Conservation (phyloP, 2,113 vertebrate genomes). For the Pycnonotus jocosus region DNA sequence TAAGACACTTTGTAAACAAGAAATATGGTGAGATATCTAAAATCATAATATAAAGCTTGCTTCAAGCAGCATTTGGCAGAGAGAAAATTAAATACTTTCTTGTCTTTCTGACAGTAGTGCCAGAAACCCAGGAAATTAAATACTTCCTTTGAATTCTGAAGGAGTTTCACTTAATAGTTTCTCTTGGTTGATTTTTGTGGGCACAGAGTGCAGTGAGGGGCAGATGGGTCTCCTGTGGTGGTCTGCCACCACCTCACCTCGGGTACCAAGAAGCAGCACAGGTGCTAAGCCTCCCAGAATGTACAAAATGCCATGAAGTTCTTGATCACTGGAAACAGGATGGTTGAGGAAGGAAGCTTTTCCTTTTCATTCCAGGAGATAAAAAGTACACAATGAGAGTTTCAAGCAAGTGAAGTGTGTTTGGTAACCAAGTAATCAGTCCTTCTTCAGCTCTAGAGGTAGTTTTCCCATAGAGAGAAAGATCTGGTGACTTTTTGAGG, state of each 20-base stretch:
- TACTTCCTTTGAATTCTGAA: neutral
- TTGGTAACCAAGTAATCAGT: neutral
- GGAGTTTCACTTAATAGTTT: neutral
- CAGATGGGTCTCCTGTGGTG: neutral
- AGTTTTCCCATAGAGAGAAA: neutral
- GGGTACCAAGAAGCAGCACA: rapidly evolving
- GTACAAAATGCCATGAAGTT: neutral
- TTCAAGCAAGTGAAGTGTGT: neutral
- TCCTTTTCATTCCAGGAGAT: neutral
- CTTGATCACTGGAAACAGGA: neutral
- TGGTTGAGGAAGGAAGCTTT: neutral
- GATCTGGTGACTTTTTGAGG: neutral
- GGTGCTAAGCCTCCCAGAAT: neutral
- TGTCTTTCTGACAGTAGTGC: neutral
- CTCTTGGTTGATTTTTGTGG: neutral
- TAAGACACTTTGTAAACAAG: neutral
- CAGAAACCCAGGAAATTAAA: neutral
- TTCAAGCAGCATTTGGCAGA: neutral
- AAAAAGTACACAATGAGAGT: neutral
- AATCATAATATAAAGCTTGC: neutral
- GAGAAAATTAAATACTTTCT: neutral
- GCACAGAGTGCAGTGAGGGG: neutral
- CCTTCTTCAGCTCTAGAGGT: neutral
- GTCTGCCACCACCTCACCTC: neutral
- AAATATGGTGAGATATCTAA: neutral